Evolutionary conservation across 2,888 invertebrate species (phyloP).

Genomic region (Callinectes sapidus): DNA sequence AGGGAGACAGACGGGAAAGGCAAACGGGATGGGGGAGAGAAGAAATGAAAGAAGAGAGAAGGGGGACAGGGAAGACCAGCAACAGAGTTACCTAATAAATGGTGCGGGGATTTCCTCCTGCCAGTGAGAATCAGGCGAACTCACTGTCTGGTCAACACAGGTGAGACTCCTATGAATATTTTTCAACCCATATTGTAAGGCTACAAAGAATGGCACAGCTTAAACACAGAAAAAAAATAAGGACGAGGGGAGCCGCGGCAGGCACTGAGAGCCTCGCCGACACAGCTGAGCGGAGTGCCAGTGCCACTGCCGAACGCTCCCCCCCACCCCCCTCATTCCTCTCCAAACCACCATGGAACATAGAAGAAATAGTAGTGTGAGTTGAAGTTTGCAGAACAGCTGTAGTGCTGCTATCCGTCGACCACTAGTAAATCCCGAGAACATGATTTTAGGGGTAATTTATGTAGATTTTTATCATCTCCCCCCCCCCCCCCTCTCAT

Average conservation of each 20-base stretch:
- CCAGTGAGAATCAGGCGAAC: not conserved
- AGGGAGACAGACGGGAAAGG: too few relatives aligned
- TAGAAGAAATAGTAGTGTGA: not conserved
- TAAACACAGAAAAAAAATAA: not conserved
- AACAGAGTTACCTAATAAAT: not conserved
- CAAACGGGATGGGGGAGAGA: not conserved
- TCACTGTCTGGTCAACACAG: not conserved
- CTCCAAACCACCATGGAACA: not conserved
- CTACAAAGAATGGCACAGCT: not conserved
- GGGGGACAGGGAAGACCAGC: not conserved
- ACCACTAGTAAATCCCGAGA: too few relatives aligned
- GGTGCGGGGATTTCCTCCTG: not conserved
- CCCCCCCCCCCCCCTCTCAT: too few relatives aligned
- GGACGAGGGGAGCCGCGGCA: not conserved
- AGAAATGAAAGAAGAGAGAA: not conserved
- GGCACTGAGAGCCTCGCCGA: not conserved
- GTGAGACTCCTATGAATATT: not conserved
- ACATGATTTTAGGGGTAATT: too few relatives aligned
- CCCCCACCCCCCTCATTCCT: not conserved
- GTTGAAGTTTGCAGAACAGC: too few relatives aligned
- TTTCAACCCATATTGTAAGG: slow-evolving; percentile 18
- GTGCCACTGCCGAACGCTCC: not conserved
- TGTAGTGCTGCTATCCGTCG: too few relatives aligned
- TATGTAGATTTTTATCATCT: too few relatives aligned
- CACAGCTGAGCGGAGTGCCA: slow-evolving; percentile 1